phyloP scores from a whole-genome alignment of 92 coral and sea anemone species.

The Porites divaricata region DNA sequence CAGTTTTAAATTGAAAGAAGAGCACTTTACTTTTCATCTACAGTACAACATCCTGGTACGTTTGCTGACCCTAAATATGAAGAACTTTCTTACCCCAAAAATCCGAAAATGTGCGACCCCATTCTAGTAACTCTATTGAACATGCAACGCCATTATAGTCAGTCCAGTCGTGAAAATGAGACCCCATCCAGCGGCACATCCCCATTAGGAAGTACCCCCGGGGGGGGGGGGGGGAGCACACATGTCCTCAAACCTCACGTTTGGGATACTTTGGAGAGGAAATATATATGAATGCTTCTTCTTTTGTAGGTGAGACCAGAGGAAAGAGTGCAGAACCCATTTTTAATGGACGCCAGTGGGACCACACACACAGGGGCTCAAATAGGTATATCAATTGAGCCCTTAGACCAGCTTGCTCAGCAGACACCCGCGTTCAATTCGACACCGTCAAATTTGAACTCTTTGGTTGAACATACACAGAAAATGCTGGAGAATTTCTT shows the following conservation, averaged over 20 bases:
- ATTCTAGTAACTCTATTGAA: too few species aligned
- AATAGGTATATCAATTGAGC: conserved; percentile 97
- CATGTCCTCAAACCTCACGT: not conserved
- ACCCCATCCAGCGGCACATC: too few species aligned
- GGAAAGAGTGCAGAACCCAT: conserved; percentile 84
- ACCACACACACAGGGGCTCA: conserved; percentile 75
- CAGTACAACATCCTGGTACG: too few species aligned
- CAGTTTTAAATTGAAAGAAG: too few species aligned
- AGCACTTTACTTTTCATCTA: too few species aligned
- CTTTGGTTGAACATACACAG: conserved; percentile 91
- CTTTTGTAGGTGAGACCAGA: conserved; percentile 71
- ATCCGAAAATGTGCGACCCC: too few species aligned
- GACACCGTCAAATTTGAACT: conserved; percentile 85
- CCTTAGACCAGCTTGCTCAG: conserved; percentile 83
- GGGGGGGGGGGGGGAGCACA: too few species aligned
- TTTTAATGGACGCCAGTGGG: conserved; percentile 54
- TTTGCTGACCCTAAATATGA: too few species aligned
- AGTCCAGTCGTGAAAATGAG: too few species aligned
- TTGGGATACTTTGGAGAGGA: not conserved
- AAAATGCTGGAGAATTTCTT: conserved; percentile 97
- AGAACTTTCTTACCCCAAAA: too few species aligned
- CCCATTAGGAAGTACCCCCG: too few species aligned
- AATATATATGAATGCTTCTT: not conserved
- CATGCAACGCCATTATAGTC: too few species aligned
- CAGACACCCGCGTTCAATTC: conserved; percentile 85